Evolutionary conservation across 2,113 vertebrate species (phyloP).

Genomic region (Brevimyrus niger): DNA sequence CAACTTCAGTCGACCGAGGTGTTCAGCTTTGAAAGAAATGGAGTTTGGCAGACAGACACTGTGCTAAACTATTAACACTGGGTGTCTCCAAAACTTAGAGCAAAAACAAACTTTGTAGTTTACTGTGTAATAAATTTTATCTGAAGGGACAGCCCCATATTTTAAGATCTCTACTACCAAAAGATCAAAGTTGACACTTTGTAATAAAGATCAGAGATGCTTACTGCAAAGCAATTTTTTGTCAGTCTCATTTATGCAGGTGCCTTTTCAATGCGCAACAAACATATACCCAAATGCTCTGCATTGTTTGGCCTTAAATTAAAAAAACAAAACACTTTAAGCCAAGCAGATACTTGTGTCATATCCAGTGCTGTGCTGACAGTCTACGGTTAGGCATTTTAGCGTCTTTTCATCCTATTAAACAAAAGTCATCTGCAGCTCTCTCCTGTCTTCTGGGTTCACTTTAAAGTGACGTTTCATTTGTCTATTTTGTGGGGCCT

Average conservation of each 20-base stretch:
- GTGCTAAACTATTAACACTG: not conserved
- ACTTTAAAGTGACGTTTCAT: not conserved
- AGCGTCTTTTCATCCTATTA: not conserved
- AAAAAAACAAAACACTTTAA: not conserved
- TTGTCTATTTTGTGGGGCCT: not conserved
- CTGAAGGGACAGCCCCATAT: not conserved
- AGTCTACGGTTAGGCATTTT: not conserved
- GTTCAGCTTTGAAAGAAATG: not conserved
- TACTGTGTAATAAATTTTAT: not conserved
- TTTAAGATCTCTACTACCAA: not conserved
- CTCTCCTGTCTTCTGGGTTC: not conserved
- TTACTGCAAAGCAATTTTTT: not conserved
- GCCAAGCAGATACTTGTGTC: not conserved
- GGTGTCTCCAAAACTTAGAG: not conserved
- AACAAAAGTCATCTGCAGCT: not conserved
- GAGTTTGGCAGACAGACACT: not conserved
- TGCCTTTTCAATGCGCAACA: not conserved
- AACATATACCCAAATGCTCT: not conserved
- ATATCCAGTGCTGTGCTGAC: not conserved
- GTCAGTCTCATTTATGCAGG: not conserved
- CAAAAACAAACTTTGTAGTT: not conserved
- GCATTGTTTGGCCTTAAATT: not conserved
- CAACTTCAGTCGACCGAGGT: not conserved
- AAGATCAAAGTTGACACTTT: conserved; percentile 3
- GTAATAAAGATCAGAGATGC: not conserved